These are phyloP conservation scores for Clarias platycephalus DNA, from an alignment of 2,797 vertebrate species.

Conservation along the genomic window DNA sequence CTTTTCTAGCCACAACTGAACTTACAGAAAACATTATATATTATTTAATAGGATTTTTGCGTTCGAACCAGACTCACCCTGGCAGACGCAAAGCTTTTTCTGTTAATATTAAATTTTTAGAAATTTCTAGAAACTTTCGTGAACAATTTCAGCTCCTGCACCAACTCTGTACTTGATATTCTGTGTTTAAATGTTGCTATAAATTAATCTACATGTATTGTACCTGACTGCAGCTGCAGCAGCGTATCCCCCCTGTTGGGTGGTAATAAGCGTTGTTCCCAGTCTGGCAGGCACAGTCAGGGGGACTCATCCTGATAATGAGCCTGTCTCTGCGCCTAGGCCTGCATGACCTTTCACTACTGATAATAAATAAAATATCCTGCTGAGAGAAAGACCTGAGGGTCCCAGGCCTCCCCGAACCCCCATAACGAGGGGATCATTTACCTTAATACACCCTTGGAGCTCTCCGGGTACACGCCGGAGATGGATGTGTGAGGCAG, in stretches of 20 bases:
- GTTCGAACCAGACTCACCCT: background rate
- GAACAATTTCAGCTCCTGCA: background rate
- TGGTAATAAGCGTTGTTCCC: slow-evolving; percentile 48
- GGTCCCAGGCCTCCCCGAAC: slow-evolving; percentile 34
- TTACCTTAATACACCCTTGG: slow-evolving; percentile 46
- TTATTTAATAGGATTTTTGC: background rate
- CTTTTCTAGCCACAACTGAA: background rate
- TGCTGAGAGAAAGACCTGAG: slow-evolving; percentile 42
- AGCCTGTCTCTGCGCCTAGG: slow-evolving; percentile 51
- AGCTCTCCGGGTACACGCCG: slow-evolving; percentile 29
- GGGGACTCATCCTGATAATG: slow-evolving; percentile 52
- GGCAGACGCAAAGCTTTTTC: background rate
- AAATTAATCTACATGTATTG: background rate
- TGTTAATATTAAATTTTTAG: background rate
- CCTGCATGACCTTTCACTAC: slow-evolving; percentile 53
- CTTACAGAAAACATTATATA: background rate
- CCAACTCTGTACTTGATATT: background rate
- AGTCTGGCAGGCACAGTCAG: slow-evolving; percentile 27
- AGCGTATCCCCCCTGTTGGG: slow-evolving; percentile 29
- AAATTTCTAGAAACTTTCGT: background rate
- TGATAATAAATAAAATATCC: slow-evolving; percentile 53
- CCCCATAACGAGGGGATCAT: slow-evolving; percentile 37
- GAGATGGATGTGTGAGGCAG: slow-evolving; percentile 33
- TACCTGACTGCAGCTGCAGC: slow-evolving; percentile 21
- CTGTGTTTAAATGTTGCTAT: background rate